A percentile compares a stretch with the other conserved stretches of the same genome.
phyloP scores from a whole-genome alignment of 2,113 vertebrate genomes.

The Nanorana parkeri region DNA sequence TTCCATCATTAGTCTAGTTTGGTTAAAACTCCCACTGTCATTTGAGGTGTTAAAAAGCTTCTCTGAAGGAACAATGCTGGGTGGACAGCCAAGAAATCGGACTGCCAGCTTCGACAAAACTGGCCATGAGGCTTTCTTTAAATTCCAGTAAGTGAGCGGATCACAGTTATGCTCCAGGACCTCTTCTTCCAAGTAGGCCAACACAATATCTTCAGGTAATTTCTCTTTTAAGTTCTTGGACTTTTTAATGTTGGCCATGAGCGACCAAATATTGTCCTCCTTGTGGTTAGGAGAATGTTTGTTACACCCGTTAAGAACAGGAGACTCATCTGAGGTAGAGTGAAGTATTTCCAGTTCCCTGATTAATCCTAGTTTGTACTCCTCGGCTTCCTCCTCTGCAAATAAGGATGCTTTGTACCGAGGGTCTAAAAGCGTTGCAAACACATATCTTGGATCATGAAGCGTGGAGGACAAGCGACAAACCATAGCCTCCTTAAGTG shows the following conservation, averaged over 20 bases:
- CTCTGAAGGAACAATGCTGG: conserved; percentile 90
- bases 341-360: conserved; percentile 86
- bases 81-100: conserved; percentile 94
- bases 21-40: conserved; percentile 83
- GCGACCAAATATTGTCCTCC: conserved; percentile 90
- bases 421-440: conserved; percentile 95
- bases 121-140: conserved; percentile 93
- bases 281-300: conserved; percentile 73
- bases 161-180: conserved; percentile 97
- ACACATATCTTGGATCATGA: conserved; percentile 87
- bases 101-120: conserved; percentile 90
- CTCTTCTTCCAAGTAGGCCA: conserved; percentile 94
- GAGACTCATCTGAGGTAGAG: conserved; percentile 84
- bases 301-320: conserved; percentile 80
- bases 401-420: conserved; percentile 96
- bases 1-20: conserved; percentile 86
- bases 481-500: conserved; percentile 91
- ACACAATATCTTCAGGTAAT: conserved; percentile 87
- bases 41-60: conserved; percentile 91
- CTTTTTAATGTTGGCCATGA: conserved; percentile 88
- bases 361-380: conserved; percentile 91
- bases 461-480: conserved; percentile 86
- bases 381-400: conserved; percentile 92
- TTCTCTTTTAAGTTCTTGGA: conserved; percentile 81
- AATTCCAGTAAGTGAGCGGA: conserved; percentile 95